Evolutionary conservation across 2,888 invertebrate species (phyloP), one percentile per base, ranked within the genome.

Genomic region (Oscheius onirici): DNA sequence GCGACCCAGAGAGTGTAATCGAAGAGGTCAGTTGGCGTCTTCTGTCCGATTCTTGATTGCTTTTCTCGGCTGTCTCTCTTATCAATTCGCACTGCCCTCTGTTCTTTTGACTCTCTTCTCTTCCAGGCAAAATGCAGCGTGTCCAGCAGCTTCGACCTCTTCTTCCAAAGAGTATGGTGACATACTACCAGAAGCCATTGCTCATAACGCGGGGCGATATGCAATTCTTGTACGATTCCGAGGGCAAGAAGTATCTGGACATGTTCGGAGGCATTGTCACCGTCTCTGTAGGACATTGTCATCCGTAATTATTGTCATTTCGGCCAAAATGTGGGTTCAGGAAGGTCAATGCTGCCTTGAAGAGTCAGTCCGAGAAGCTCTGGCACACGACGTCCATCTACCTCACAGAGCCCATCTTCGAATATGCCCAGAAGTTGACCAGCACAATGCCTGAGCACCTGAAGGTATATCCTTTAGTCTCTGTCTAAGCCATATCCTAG

Each of bases 231-330:
- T 83, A 63, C 34, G 81, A 83, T 63, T 44, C 67, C n/a, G 71
- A 77, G 41, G 78, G 77, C 41, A 78, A 77, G 67, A 91, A 94
- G 83, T 99, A 96, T 88, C 90, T 99, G 78, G 97, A 99, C 88
- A 92, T 97, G 90, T 95, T 95, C 88, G 97, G 92, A 5, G 97
- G 97, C 8, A 97, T 99, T 82, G 96, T 95, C 17, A 99, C 97
- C 0, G 94, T 97, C 63, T 95, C 95, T 67, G 95, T 97, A 1
- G 97, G 97, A 24, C 97, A 97, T 88, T 95, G 95, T 88, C 97
- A 97, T 90, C 96, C 97, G 95, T 95, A 90, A 66, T 73, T 55
- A 13, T 51, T 3, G n/a, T 17, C n/a, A 5, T 44, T 6, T 26
- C 20, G 5, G 20, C 13, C 10, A 40, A 24, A 5, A 22, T 49